phyloP scores from a whole-genome alignment of 1,140 invertebrate species.

The Tribolium castaneum region DNA sequence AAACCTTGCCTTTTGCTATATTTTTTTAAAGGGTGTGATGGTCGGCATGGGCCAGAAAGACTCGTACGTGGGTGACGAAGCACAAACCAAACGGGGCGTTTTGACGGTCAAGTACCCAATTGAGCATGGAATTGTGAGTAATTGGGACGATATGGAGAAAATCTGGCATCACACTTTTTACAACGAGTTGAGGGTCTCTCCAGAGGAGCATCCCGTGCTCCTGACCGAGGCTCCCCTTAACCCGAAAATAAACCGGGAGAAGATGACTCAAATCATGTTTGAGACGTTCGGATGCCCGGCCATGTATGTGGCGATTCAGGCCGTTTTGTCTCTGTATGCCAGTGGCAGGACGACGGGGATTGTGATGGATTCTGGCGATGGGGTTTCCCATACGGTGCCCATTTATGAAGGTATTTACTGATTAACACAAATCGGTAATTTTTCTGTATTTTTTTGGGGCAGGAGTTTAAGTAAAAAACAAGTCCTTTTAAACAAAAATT shows the following conservation, averaged over 20 bases:
- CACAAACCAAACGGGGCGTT: conserved; percentile 85
- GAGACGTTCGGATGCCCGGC: conserved; percentile 86
- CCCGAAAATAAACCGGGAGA: conserved; percentile 86
- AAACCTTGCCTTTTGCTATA: neutral
- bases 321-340: conserved; percentile 83
- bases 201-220: conserved; percentile 90
- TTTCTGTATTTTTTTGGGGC: too few relatives aligned
- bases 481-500: too few relatives aligned
- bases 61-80: conserved; percentile 97
- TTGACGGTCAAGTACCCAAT: conserved; percentile 92
- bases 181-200: conserved; percentile 92
- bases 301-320: conserved; percentile 86
- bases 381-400: conserved; percentile 87
- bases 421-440: too few relatives aligned
- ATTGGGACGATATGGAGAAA: conserved; percentile 95
- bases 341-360: conserved; percentile 89
- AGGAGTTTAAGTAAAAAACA: too few relatives aligned
- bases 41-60: conserved; percentile 85
- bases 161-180: conserved; percentile 95
- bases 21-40: conserved; percentile 22
- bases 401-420: conserved; percentile 89
- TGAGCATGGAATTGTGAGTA: conserved; percentile 90
- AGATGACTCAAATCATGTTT: conserved; percentile 93
- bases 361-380: conserved; percentile 69
- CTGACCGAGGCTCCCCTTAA: conserved; percentile 92